These are phyloP conservation scores for Alligator mississippiensis DNA, from an alignment of 2,113 vertebrate species.

Conservation along the genomic window DNA sequence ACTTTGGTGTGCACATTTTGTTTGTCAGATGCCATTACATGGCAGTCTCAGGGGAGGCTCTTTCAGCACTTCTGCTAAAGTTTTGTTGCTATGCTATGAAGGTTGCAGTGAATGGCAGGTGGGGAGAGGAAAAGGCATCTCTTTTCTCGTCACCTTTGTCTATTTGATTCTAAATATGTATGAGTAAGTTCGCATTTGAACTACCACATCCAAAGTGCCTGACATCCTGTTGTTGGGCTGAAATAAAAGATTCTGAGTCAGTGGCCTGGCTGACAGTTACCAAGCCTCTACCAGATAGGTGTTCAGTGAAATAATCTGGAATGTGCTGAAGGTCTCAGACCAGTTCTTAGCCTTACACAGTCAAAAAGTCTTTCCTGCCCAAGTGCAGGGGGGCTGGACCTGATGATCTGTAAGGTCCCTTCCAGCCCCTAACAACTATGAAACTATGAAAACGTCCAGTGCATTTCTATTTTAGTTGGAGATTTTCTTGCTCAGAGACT, in stretches of 20 bases:
- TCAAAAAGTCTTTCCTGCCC: background rate
- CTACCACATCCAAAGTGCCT: background rate
- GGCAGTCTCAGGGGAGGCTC: background rate
- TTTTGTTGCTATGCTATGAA: accelerated
- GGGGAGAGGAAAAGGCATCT: background rate
- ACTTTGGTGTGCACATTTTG: too few species aligned
- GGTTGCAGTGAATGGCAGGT: background rate
- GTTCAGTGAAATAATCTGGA: background rate
- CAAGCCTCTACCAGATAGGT: background rate
- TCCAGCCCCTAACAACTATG: too few species aligned
- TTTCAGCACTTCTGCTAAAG: background rate
- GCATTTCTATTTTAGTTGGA: background rate
- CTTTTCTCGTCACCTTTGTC: background rate
- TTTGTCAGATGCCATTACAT: accelerated
- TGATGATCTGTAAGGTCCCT: too few species aligned
- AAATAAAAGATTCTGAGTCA: background rate
- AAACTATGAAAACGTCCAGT: background rate
- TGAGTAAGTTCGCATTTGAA: background rate
- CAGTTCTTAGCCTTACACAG: background rate
- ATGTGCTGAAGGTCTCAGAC: background rate
- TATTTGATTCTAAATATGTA: background rate
- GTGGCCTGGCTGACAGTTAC: background rate
- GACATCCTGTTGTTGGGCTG: background rate
- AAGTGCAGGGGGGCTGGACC: too few species aligned
- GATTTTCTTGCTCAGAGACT: background rate